These are phyloP conservation scores for Puffinus mauretanicus DNA, from an alignment of 2,113 vertebrate genomes.

Conservation along the genomic window DNA sequence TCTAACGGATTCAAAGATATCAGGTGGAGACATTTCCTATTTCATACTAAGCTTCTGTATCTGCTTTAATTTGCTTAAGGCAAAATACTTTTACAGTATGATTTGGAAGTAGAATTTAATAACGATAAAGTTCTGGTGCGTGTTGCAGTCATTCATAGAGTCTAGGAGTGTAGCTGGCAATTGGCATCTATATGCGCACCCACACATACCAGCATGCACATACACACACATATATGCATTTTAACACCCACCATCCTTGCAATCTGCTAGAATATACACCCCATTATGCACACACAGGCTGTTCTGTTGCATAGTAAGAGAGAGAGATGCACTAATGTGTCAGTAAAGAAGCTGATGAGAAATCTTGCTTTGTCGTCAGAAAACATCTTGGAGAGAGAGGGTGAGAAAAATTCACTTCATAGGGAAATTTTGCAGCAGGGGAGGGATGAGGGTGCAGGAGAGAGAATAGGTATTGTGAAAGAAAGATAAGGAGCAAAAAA, in stretches of 20 bases:
- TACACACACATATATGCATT: neutral
- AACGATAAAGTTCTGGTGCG: neutral
- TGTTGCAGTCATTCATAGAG: neutral
- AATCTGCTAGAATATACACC: neutral
- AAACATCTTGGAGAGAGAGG: neutral
- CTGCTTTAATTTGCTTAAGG: constrained; percentile 33
- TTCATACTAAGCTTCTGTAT: neutral
- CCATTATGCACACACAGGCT: neutral
- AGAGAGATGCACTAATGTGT: neutral
- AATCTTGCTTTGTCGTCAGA: neutral
- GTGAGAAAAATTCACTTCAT: neutral
- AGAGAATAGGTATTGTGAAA: neutral
- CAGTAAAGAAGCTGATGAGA: neutral
- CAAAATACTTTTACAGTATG: neutral
- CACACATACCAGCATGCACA: neutral
- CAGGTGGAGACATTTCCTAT: neutral
- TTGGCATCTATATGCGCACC: neutral
- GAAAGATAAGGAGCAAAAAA: neutral
- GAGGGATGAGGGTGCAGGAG: neutral
- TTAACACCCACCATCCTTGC: neutral
- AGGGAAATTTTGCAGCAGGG: neutral
- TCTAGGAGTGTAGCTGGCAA: neutral
- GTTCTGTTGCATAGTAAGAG: neutral
- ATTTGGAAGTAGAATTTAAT: neutral
- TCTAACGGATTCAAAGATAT: neutral